Base-by-base conservation (phyloP, 2,888 invertebrate species). In the Acanthopleura granulata region DNA sequence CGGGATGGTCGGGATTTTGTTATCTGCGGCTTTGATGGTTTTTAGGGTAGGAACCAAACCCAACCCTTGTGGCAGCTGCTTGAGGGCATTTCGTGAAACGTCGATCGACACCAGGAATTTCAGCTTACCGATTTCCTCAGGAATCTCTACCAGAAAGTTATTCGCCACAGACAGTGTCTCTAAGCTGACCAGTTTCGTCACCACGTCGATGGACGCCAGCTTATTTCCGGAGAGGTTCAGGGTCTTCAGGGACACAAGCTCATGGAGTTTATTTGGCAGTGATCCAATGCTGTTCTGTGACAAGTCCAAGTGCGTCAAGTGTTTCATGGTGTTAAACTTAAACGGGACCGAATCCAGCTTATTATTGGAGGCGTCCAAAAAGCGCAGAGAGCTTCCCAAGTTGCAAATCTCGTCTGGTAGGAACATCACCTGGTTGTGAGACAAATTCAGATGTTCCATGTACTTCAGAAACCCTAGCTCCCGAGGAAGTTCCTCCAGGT, bases 341-440 rank as follows among this genome's bases (percentile, higher is more conserved):
- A 76, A 75, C 0, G 88, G 88, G 0, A 89, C 79, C 0, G 70
- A 74, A 49, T 84, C 84, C 30, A 89, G 77, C 29, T 80, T 74
- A 79, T 89, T 89, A 76, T 85, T 72, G 25, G 82, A 81, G 0
- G 85, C 86, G 72, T 86, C 79, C 14, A 89, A 79, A 50, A 81
- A 79, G 6, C 82, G 85, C 75, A 89, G 76, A 15, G 85, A 85
- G 74, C 82, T 87, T 73, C 85, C 82, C 74, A 88, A 70, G n/a
- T 76, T 79, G 57, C 84, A 83, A 66, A 90, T 78, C 87, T 95
- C 95, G 81, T 97, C 96, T 0, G 95, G 95, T 73, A 98, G 89
- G 72, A 93, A 93, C 78, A 94, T 93, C 71, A 98, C 92, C 78
- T 94, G 93, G 87, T 98, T 98, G 86, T 95, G 92, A 0, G 96